Evolutionary conservation across 2,888 invertebrate genomes (phyloP).

Genomic region (Nephrotoma appendiculata): DNA sequence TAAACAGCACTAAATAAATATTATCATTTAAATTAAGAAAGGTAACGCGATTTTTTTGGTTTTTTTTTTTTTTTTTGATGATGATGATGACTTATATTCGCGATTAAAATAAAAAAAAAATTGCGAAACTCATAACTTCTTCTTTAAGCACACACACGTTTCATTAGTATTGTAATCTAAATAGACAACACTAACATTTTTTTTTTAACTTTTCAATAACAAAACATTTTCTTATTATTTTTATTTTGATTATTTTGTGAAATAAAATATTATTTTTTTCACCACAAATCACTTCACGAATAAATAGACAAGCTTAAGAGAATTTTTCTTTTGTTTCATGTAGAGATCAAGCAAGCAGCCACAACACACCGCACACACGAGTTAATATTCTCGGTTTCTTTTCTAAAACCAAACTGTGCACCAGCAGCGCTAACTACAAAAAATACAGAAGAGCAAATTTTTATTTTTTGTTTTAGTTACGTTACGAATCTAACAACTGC

Average conservation of each 20-base stretch:
- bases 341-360: not conserved
- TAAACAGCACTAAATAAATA: not conserved
- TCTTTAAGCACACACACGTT: not conserved
- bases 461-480: not conserved
- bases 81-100: not conserved
- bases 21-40: not conserved
- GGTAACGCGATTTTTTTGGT: not conserved
- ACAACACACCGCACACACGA: not conserved
- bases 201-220: not conserved
- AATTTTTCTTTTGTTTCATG: not conserved
- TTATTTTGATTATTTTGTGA: not conserved
- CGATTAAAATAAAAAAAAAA: not conserved
- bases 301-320: not conserved
- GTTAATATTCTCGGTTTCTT: not conserved
- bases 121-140: not conserved
- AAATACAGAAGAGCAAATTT: not conserved
- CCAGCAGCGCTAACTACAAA: not conserved
- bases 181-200: not conserved
- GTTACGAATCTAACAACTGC: not conserved
- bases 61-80: not conserved
- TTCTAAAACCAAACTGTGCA: not conserved
- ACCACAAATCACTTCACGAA: not conserved
- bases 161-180: not conserved
- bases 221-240: not conserved
- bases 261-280: not conserved